Base-by-base conservation (phyloP, 2,113 vertebrate genomes). In the Shinisaurus crocodilurus region DNA sequence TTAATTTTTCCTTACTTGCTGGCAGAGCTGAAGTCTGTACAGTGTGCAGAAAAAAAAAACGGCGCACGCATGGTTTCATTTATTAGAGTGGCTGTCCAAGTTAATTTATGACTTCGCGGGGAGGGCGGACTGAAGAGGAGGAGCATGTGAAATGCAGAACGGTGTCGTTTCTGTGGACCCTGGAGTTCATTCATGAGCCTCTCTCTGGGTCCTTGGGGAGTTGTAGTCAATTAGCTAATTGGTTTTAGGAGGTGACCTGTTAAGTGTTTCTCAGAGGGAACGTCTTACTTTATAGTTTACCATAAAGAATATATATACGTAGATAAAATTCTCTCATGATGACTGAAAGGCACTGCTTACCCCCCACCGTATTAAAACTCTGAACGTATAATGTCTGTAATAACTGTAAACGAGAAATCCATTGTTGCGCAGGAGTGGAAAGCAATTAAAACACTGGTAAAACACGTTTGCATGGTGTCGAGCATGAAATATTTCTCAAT, bases 191-290 rank as follows among this genome's bases (percentile, higher is more conserved):
- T 95, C 84, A 0, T 89, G 57, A 97, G 94, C 95, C 95, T 96
- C 92, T n/a, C n/a, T n/a, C n/a, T n/a, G 93, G 94, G 82, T 95
- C 96, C 96, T 89, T 93, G 82, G 96, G 95, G 93, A 95, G 95
- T 97, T 94, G 7, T 76, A 97, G 95, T 96, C 97, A 97, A 97
- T 97, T 97, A 97, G 96, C 95, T 98, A 97, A 98, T 97, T 97
- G 97, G 95, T 96, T 96, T 92, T 95, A 93, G 94, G 95, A 94
- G 96, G 96, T 94, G 93, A 96, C 96, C 96, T 95, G 95, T 96
- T 93, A 93, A 54, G 87, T 95, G 94, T 92, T 95, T 95, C 93
- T 79, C 94, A 90, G 82, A 95, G 90, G 93, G 93, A 91, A 92
- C 76, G 89, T 96, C 90, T 96, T 65, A 91, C 95, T 93, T 88